Conservation (phyloP, 2,797 vertebrate genomes). For the Fundulus diaphanus region DNA sequence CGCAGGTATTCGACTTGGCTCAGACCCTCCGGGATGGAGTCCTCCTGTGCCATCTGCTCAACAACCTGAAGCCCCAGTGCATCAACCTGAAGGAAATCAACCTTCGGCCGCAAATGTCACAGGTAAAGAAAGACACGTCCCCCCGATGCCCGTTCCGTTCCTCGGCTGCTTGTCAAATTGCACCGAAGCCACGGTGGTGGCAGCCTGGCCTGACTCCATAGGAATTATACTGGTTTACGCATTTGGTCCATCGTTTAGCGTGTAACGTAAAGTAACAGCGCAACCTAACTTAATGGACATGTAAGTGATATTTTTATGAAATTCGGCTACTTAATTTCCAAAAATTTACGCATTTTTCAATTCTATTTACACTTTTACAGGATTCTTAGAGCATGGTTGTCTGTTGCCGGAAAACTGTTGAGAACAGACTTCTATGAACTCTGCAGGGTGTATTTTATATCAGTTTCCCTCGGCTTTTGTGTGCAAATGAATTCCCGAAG, state of each 20-base stretch:
- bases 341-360: accelerated
- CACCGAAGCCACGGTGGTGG: neutral
- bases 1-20: slow-evolving; percentile 95
- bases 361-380: slow-evolving; percentile 46
- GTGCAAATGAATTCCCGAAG: slow-evolving; percentile 2
- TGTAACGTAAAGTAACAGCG: accelerated
- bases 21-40: slow-evolving; percentile 96
- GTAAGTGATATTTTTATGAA: accelerated
- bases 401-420: neutral
- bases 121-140: slow-evolving; percentile 79
- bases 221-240: neutral
- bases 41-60: slow-evolving; percentile 94
- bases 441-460: accelerated
- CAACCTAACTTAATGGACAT: accelerated
- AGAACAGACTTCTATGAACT: neutral
- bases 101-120: slow-evolving; percentile 96
- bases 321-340: slow-evolving; percentile 15
- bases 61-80: slow-evolving; percentile 90
- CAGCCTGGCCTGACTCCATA: slow-evolving; percentile 30
- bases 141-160: too few relatives aligned
- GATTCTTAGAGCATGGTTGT: neutral
- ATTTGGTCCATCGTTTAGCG: accelerated
- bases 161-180: slow-evolving; percentile 5
- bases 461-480: accelerated
- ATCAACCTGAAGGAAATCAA: slow-evolving; percentile 98